Evolutionary conservation across 2,888 invertebrate genomes (phyloP), one percentile per base, ranked within the genome.

Genomic region (Zaprionus lineosus): DNA sequence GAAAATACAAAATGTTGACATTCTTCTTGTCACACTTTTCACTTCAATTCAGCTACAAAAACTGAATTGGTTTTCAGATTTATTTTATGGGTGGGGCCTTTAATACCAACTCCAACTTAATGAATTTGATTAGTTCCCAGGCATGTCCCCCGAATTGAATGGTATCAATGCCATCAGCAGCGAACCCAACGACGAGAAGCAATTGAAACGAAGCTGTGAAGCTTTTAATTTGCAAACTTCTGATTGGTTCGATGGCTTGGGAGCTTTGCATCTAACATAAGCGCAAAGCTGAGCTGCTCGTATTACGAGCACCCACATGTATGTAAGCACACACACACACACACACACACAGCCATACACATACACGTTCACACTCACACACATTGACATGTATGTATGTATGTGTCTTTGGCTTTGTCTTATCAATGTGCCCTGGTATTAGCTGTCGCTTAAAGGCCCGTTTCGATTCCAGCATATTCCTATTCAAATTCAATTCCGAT

Each of bases 381-480:
- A 34, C 39, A 33, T 6, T 2, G 24, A 44, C 26, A 11, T 6
- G 31, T 1, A 12, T 1, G 14, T 5, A 7, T 40, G 5, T 36
- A n/a, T 41, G 8, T 34, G 18, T 11, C 2, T 33, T 28, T 46
- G 6, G 37, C 15, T 33, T 14, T 48, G 28, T 55, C 36, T 51
- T 68, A 68, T 68, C 68, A 64, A 50, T 31, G 43, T 51, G 33
- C 24, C 36, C 39, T 18, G 19, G 50, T n/a, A 58, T 37, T 39
- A 18, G 9, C 37, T 43, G 21, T 3, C 43, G 48, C 37, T 46
- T 40, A 19, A 8, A 46, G 12, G 36, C 58, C 40, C 43, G 83
- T 78, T 83, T 74, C 79, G 50, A 50, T 78, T 71, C 78, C 83
- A 65, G 62, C 75, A 73, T 50, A 79, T 81, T 74, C 61, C 61